phyloP scores from a whole-genome alignment of 2,888 invertebrate species.

The Heliconius aoede region DNA sequence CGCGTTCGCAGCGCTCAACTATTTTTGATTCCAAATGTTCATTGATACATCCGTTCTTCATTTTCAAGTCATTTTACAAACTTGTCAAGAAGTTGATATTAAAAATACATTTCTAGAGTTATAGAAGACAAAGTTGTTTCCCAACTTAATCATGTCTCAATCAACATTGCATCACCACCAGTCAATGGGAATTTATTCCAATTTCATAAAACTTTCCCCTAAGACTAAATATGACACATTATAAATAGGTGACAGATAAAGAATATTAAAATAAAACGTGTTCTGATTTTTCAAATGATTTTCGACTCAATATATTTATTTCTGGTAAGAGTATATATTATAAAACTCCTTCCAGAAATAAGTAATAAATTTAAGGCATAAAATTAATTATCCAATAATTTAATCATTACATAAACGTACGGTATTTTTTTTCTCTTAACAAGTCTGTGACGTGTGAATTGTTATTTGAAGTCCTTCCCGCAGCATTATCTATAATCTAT shows the following conservation, averaged over 20 bases:
- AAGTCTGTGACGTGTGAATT: neutral
- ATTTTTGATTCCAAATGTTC: conserved; percentile 76
- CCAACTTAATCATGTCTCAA: conserved; percentile 60
- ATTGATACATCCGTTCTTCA: conserved; percentile 73
- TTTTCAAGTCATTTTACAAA: conserved; percentile 80
- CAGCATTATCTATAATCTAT: conserved; percentile 18
- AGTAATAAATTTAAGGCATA: neutral
- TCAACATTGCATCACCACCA: conserved; percentile 52
- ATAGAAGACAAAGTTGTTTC: conserved; percentile 52
- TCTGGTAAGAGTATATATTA: neutral
- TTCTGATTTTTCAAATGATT: neutral
- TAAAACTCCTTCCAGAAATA: neutral
- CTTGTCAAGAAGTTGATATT: conserved; percentile 71
- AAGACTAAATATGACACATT: conserved; percentile 18
- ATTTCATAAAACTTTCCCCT: conserved; percentile 17
- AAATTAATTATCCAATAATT: no score
- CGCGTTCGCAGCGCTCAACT: conserved; percentile 76
- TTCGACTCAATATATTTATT: neutral
- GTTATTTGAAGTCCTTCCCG: neutral
- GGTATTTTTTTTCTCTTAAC: neutral
- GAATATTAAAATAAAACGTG: neutral
- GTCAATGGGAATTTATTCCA: conserved; percentile 34
- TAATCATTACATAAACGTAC: neutral
- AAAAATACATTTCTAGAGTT: conserved; percentile 57
- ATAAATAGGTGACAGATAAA: conserved; percentile 15